phyloP scores from a whole-genome alignment of 2,797 vertebrate genomes.

The Rhynchotus rufescens region DNA sequence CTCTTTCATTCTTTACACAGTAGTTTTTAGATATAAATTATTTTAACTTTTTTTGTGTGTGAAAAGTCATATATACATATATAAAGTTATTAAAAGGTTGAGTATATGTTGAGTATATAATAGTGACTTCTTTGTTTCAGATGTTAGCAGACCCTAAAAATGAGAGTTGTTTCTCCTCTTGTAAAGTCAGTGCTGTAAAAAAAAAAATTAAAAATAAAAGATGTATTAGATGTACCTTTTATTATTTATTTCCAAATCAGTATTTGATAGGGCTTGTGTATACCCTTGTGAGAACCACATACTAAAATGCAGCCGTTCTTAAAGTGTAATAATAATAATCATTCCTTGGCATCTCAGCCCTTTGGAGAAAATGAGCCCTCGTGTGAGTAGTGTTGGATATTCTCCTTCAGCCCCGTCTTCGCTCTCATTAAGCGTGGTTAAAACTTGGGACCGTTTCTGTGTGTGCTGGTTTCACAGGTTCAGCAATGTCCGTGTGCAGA shows the following conservation, averaged over 20 bases:
- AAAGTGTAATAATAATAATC: neutral
- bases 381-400: neutral
- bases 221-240: slow-evolving; percentile 71
- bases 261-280: slow-evolving; percentile 44
- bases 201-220: slow-evolving; percentile 51
- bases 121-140: slow-evolving; percentile 66
- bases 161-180: slow-evolving; percentile 60
- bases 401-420: neutral
- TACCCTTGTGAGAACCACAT: slow-evolving; percentile 37
- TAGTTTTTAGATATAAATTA: slow-evolving; percentile 69
- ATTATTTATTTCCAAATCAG: slow-evolving; percentile 71
- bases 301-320: neutral
- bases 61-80: slow-evolving; percentile 67
- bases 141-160: slow-evolving; percentile 52
- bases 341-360: neutral
- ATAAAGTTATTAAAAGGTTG: slow-evolving; percentile 65
- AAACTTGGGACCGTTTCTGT: slow-evolving; percentile 32
- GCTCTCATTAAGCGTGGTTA: slow-evolving; percentile 13
- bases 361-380: neutral
- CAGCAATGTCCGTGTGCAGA: neutral
- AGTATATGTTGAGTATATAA: slow-evolving; percentile 69
- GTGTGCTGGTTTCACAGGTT: neutral
- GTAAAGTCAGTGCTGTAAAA: slow-evolving; percentile 70
- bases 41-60: slow-evolving; percentile 64
- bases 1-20: slow-evolving; percentile 28